Base-by-base conservation (phyloP, 2,797 vertebrate genomes). In the Salmo trutta region DNA sequence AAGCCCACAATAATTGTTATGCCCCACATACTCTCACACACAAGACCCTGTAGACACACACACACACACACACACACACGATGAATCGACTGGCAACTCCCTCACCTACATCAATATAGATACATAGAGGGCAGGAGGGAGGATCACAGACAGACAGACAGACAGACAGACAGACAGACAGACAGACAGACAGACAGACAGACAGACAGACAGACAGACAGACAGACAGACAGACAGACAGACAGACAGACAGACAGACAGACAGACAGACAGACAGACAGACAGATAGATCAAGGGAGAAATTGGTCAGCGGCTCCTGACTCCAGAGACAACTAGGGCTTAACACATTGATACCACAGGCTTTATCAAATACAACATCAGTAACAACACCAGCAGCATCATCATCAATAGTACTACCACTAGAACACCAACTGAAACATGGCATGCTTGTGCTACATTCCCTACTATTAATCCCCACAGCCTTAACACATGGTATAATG, bases 81-180 rank as follows among this genome's bases (percentile, higher is more conserved):
- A n/a, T n/a, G 90, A 90, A 79, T 76, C 81, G 78, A 86, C 81
- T 85, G 85, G 84, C 75, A 76, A 71, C 69, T 76, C 64, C 74
- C 10, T 68, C 14, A 84, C 77, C 80, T 83, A 75, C 77, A 81
- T 68, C 71, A 66, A 75, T 82, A 77, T 73, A 76, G 85, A 91
- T 79, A 85, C 71, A 84, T 68, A 81, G 73, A 31, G 79, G 81
- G 31, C 83, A 87, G 21, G 36, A 71, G 72, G 79, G 36, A 71
- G 31, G 54, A 79, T 24, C 77, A 17, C 14, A 33, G 36, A 76
- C 6, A 41, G 2, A 52, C 53, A 12, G 10, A 3, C 21, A 77
- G n/a, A 65, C 66, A 29, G 1, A 29, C 29, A 29, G 1, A 29
- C 29, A 29, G 1, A 29, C 29, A 24, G 24, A 24, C 24, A 24